Base-by-base conservation (phyloP, 2,113 vertebrate genomes). In the Columbina picui region DNA sequence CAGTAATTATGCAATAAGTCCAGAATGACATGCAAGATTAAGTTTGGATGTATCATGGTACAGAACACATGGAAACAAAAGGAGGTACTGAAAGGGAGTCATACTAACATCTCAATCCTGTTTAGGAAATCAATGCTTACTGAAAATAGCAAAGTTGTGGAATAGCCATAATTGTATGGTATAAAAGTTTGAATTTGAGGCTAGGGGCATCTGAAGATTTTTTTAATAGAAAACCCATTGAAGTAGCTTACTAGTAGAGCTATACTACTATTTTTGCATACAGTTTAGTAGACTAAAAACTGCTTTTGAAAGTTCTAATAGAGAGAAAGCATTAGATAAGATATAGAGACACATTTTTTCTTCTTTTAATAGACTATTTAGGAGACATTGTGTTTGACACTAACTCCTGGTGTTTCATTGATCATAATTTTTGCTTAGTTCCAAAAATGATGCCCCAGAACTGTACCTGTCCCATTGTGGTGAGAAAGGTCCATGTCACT, bases 381-480 rank as follows among this genome's bases (percentile, higher is more conserved):
- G 39, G 59, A 83, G 17, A 47, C 2, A n/a, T 5, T 59, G 22
- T 60, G 8, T 77, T 84, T 84, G 55, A 63, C 32, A 43, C 22
- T 38, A 41, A 50, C 21, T 86, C 34, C 32, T 86, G 27, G 15
- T 70, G 50, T 70, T 81, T 92, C 63, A 19, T 17, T 79, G 67
- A 41, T 88, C 4, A 5, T 74, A 55, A 34, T 60, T 85, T 49
- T 60, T 74, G 10, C 26, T 87, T 4, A 21, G 0, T 86, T 84
- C 68, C 55, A 81, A 25, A 90, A 77, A 70, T n/a, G 34, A 15
- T 81, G 32, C 16, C 34, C 26, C 34, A 41, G 52, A 45, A 64
- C 45, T 20, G 17, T n/a, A 45, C 0, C 0, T 81, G 36, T 69
- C 59, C 76, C 3, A 0, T 12, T 61, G 12, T 52, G 19, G n/a